Conservation (phyloP, 2,797 vertebrate genomes). For the Heteromormyrus szaboi region DNA sequence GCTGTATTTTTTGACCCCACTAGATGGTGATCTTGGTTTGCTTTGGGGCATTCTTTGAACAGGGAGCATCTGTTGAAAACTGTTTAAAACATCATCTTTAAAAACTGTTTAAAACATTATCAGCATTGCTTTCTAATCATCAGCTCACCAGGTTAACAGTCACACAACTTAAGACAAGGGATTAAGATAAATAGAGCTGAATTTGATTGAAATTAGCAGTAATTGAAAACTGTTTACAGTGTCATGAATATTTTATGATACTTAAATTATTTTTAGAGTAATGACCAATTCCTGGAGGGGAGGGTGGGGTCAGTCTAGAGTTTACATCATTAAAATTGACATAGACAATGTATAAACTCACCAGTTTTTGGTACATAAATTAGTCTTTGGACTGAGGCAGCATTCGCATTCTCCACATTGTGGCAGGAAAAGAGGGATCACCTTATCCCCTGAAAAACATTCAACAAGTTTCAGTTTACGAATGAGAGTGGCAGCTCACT, state of each 20-base stretch:
- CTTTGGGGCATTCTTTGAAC: not conserved
- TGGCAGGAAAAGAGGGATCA: constrained; percentile 72
- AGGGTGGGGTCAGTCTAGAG: not conserved
- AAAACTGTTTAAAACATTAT: not conserved
- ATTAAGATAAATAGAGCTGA: not conserved
- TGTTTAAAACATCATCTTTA: not conserved
- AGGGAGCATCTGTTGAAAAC: not conserved
- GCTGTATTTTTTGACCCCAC: not conserved
- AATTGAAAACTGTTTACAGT: not conserved
- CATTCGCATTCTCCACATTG: constrained; percentile 78
- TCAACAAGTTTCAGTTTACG: not conserved
- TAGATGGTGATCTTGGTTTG: not conserved
- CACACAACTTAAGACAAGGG: not conserved
- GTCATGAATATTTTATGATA: not conserved
- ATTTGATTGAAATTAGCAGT: not conserved
- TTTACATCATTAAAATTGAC: not conserved
- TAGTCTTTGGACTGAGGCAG: constrained; percentile 75
- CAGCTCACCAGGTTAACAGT: not conserved
- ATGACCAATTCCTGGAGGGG: not conserved
- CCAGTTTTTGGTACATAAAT: constrained; percentile 79
- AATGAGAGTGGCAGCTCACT: not conserved
- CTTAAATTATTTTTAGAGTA: not conserved
- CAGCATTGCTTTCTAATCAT: not conserved
- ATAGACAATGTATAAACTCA: constrained; percentile 35
- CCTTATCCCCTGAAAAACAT: constrained; percentile 62